These are phyloP conservation scores for Acrossocheilus fasciatus DNA, from an alignment of 2,797 vertebrate genomes.

Conservation along the genomic window DNA sequence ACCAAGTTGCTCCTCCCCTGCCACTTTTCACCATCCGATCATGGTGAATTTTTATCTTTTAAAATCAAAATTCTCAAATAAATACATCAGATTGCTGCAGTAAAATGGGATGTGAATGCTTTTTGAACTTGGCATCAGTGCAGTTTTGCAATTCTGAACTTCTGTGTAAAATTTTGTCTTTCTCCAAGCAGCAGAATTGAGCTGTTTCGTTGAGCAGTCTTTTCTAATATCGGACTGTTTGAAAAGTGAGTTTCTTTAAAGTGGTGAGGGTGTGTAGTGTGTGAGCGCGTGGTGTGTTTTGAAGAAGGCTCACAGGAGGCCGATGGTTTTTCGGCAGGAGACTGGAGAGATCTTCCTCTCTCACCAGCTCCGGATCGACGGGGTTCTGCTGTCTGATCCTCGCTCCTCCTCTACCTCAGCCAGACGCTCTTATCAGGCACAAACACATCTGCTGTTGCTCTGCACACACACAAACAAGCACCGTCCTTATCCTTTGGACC, in stretches of 20 bases:
- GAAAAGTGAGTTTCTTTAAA: constrained; percentile 31
- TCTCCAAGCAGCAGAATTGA: constrained; percentile 50
- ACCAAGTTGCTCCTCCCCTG: not conserved
- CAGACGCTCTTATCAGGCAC: constrained; percentile 58
- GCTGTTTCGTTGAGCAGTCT: constrained; percentile 48
- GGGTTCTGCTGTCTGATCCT: constrained; percentile 53
- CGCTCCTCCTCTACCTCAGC: constrained; percentile 58
- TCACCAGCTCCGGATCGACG: not conserved
- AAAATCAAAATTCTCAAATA: not conserved
- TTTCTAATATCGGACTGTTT: constrained; percentile 22
- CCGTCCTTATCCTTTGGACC: constrained; percentile 12
- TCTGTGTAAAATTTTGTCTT: not conserved
- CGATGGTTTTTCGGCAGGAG: constrained; percentile 42
- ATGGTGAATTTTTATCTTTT: too few species aligned
- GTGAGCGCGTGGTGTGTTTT: constrained; percentile 38
- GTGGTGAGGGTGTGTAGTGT: constrained; percentile 13
- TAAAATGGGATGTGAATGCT: not conserved
- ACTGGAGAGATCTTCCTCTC: constrained; percentile 32
- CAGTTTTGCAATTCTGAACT: not conserved
- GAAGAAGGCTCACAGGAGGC: constrained; percentile 36
- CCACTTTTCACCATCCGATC: constrained; percentile 5
- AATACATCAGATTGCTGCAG: not conserved
- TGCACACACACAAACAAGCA: constrained; percentile 41
- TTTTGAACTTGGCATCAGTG: not conserved
- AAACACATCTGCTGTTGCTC: constrained; percentile 40